Percentiles rank a stretch among this genome's conserved stretches.
These are phyloP conservation scores for Imbricaverruca yamaguchii DNA, from an alignment of 2,888 invertebrate species.

Conservation along the genomic window DNA sequence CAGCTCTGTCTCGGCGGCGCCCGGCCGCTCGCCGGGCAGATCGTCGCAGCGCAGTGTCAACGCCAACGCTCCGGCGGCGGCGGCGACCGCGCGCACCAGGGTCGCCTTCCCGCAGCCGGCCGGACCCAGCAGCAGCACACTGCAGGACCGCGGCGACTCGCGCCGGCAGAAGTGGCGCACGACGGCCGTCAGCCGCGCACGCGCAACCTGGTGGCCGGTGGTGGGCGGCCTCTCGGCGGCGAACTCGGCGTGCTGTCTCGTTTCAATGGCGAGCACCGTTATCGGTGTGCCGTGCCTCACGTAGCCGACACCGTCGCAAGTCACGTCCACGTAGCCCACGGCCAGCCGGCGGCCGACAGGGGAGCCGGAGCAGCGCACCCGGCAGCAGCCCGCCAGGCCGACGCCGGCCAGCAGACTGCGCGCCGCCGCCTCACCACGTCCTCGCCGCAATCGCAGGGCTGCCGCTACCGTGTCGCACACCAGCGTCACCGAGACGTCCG, in stretches of 20 bases:
- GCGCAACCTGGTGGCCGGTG: background rate
- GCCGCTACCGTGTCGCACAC: background rate
- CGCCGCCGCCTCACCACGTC: background rate
- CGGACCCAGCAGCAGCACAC: background rate
- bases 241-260: background rate
- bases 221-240: background rate
- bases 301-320: background rate
- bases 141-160: background rate
- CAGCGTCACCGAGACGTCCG: background rate
- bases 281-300: background rate
- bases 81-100: background rate
- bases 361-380: background rate
- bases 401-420: background rate
- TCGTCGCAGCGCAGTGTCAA: background rate
- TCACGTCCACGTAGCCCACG: background rate
- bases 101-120: conserved; percentile 19
- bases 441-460: background rate
- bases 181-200: background rate
- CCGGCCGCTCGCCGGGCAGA: background rate
- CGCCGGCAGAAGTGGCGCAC: background rate
- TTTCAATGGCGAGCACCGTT: background rate
- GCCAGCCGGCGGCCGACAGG: conserved; percentile 7
- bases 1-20: conserved; percentile 3
- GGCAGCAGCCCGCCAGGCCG: background rate
- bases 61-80: background rate